A percentile compares a stretch with the other conserved stretches of the same genome.
These are phyloP conservation scores for Elysia crispata DNA, from an alignment of 2,888 invertebrate genomes.

Conservation along the genomic window DNA sequence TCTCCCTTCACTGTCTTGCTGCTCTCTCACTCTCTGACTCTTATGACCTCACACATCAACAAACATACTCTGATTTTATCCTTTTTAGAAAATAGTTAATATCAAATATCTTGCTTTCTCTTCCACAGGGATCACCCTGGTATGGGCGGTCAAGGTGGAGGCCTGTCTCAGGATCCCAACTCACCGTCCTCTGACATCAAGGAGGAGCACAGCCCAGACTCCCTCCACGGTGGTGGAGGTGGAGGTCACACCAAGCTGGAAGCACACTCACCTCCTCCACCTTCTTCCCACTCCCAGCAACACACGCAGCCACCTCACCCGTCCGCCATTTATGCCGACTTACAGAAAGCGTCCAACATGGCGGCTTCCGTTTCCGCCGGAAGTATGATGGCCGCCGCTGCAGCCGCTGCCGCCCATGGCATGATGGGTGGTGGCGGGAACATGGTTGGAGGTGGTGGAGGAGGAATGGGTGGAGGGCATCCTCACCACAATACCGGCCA, in stretches of 20 bases:
- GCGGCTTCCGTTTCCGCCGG: constrained; percentile 42
- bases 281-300: constrained; percentile 65
- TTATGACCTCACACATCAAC: too few species aligned
- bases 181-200: constrained; percentile 66
- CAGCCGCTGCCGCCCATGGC: constrained; percentile 10
- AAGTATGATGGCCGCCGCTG: constrained; percentile 40
- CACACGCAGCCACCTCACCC: constrained; percentile 54
- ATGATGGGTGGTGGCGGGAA: constrained; percentile 39
- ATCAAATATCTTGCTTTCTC: neutral
- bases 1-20: too few species aligned
- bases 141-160: constrained; percentile 44
- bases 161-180: constrained; percentile 50
- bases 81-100: too few species aligned
- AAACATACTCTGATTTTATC: too few species aligned
- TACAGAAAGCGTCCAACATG: constrained; percentile 61
- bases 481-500: constrained; percentile 31
- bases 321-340: constrained; percentile 64
- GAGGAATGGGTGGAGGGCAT: constrained; percentile 23
- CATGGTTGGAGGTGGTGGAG: constrained; percentile 27
- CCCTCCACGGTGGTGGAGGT: constrained; percentile 54
- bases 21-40: too few species aligned
- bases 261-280: constrained; percentile 56
- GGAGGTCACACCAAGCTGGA: constrained; percentile 69
- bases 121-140: constrained; percentile 48
- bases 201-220: constrained; percentile 67